These are phyloP conservation scores for Eleginops maclovinus DNA, from an alignment of 2,113 vertebrate species.

Conservation along the genomic window DNA sequence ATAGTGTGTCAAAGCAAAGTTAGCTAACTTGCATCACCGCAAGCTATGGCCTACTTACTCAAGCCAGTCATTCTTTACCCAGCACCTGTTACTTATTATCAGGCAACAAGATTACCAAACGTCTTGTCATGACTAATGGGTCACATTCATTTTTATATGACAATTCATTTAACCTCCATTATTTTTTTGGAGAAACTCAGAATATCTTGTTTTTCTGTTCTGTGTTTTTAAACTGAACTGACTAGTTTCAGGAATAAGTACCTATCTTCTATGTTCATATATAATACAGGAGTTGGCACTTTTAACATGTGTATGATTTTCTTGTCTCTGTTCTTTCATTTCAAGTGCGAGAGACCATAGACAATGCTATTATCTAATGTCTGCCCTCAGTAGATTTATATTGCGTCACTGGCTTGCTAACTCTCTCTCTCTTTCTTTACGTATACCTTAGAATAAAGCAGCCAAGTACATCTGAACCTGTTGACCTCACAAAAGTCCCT, in stretches of 20 bases:
- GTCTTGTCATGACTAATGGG: constrained; percentile 8
- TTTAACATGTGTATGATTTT: background rate
- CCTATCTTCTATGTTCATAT: background rate
- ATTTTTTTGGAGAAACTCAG: background rate
- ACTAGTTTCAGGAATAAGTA: background rate
- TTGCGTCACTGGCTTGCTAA: background rate
- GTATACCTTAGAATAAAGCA: background rate
- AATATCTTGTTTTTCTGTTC: background rate
- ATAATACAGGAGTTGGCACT: background rate
- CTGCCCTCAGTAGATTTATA: background rate
- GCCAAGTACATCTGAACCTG: background rate
- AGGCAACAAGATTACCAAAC: background rate
- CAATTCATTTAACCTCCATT: background rate
- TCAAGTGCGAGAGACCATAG: background rate
- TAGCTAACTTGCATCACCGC: background rate
- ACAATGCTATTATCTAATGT: background rate
- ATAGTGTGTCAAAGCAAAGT: constrained; percentile 26
- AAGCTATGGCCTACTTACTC: background rate
- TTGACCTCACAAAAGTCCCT: constrained; percentile 14
- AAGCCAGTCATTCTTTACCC: constrained; percentile 13
- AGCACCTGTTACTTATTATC: constrained; percentile 7
- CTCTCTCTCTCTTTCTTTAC: background rate
- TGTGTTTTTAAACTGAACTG: background rate
- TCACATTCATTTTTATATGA: constrained; percentile 10
- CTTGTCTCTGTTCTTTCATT: background rate